These are phyloP conservation scores for Phaenicophaeus curvirostris DNA, from an alignment of 2,797 vertebrate genomes.

Conservation along the genomic window DNA sequence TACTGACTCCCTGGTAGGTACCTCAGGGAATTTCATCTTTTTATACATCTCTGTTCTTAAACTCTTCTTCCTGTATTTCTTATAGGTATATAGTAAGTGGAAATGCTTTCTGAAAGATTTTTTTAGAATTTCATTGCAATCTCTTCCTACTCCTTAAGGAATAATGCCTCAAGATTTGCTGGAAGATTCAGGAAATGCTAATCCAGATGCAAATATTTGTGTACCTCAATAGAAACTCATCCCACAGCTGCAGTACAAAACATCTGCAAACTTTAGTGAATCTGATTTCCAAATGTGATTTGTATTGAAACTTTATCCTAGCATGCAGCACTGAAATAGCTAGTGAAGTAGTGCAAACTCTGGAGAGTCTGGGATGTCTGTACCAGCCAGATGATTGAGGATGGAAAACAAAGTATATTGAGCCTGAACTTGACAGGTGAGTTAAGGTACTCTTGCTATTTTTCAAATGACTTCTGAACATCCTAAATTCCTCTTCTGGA, in stretches of 20 bases:
- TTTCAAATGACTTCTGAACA: not conserved
- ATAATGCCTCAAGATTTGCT: not conserved
- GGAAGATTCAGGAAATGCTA: not conserved
- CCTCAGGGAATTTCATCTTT: not conserved
- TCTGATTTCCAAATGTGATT: not conserved
- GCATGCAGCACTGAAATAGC: not conserved
- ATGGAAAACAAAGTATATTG: not conserved
- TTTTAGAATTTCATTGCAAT: not conserved
- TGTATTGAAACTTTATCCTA: constrained; percentile 28
- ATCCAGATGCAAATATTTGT: not conserved
- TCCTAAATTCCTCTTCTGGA: not conserved
- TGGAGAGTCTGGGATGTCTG: not conserved
- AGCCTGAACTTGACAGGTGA: not conserved
- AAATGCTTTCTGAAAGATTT: not conserved
- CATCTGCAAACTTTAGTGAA: not conserved
- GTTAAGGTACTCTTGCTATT: not conserved
- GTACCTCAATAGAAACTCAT: not conserved
- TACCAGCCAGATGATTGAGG: not conserved
- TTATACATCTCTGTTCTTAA: not conserved
- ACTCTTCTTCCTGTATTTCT: not conserved
- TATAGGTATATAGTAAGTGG: not conserved
- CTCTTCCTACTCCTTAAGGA: not conserved
- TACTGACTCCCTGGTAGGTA: not conserved
- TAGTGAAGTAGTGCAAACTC: not conserved
- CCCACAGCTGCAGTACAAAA: not conserved